Evolutionary conservation across 2,888 invertebrate species (phyloP).

Genomic region (Torymus texanus): DNA sequence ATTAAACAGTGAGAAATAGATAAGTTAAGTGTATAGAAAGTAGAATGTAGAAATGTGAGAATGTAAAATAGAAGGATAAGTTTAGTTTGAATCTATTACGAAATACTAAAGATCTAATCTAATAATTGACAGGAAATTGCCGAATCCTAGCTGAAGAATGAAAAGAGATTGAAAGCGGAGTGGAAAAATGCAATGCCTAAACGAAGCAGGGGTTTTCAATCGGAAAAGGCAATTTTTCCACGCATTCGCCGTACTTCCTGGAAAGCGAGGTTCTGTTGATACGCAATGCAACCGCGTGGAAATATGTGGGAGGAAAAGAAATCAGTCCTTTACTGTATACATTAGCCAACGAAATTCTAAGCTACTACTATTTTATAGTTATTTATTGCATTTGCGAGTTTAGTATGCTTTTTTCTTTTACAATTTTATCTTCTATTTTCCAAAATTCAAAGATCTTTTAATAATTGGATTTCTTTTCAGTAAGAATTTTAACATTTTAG

Average conservation of each 20-base stretch:
- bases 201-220: background rate
- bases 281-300: conserved; percentile 12
- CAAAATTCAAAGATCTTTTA: too few species aligned
- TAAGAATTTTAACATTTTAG: too few species aligned
- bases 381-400: too few species aligned
- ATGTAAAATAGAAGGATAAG: background rate
- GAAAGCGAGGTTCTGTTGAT: conserved; percentile 33
- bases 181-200: background rate
- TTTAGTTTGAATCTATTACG: too few species aligned
- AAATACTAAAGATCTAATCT: too few species aligned
- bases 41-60: conserved; percentile 1
- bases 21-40: background rate
- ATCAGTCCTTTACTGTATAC: background rate
- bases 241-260: background rate
- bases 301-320: conserved; percentile 15
- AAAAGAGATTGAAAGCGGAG: background rate
- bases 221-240: conserved; percentile 9
- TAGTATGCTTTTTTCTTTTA: too few species aligned
- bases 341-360: too few species aligned
- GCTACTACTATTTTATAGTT: too few species aligned
- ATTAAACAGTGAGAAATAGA: background rate
- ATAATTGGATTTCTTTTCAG: too few species aligned
- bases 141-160: background rate
- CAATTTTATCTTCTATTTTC: too few species aligned
- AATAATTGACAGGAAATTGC: too few species aligned